These are phyloP conservation scores for Dryobotodes eremita DNA, from an alignment of 2,888 invertebrate species.

Conservation along the genomic window DNA sequence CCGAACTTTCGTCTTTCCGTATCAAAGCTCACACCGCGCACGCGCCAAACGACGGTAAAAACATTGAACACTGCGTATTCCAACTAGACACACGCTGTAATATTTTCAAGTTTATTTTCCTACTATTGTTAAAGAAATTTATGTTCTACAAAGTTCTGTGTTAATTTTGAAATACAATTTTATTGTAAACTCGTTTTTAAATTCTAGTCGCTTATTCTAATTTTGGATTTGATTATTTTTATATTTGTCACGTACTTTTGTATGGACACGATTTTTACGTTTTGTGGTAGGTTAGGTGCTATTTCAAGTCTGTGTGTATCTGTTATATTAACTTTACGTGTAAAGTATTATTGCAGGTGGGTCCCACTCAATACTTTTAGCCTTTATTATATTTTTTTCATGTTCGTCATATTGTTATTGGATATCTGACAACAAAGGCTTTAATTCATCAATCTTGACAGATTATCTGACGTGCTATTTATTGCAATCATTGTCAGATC, in stretches of 20 bases:
- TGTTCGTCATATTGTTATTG: neutral
- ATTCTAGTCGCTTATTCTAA: constrained; percentile 40
- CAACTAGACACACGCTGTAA: constrained; percentile 60
- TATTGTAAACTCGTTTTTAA: constrained; percentile 36
- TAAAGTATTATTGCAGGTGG: constrained; percentile 37
- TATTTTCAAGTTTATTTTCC: constrained; percentile 54
- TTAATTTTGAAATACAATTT: constrained; percentile 47
- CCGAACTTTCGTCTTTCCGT: constrained; percentile 55
- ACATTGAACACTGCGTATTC: constrained; percentile 64
- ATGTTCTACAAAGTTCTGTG: constrained; percentile 51
- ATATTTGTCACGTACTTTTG: constrained; percentile 47
- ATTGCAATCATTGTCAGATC: constrained; percentile 44
- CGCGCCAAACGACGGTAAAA: constrained; percentile 64
- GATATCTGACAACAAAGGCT: constrained; percentile 31
- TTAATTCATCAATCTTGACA: constrained; percentile 41
- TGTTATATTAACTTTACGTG: constrained; percentile 1
- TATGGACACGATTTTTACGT: constrained; percentile 44
- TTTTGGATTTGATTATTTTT: constrained; percentile 49
- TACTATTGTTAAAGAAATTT: constrained; percentile 39
- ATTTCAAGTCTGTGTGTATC: constrained; percentile 19
- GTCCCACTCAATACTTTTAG: constrained; percentile 10
- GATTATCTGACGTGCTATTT: constrained; percentile 56
- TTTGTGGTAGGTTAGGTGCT: constrained; percentile 15
- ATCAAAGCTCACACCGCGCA: constrained; percentile 64
- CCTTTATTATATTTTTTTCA: neutral